Percentiles rank a stretch among this genome's conserved stretches.
These are phyloP conservation scores for Drosophila simulans DNA, from an alignment of 1,140 invertebrate species.

Conservation along the genomic window DNA sequence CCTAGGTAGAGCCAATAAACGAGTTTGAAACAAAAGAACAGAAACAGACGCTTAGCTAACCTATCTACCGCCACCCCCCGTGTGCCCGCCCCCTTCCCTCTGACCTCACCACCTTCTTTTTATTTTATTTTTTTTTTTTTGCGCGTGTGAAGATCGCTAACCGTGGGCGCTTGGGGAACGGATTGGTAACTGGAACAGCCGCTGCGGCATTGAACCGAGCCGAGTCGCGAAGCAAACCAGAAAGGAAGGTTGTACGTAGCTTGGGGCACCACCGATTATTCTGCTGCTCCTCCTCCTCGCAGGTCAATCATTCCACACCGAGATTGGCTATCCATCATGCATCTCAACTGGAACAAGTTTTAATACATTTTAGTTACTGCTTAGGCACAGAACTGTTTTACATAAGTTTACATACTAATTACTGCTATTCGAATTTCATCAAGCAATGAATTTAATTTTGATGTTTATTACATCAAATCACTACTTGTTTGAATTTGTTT, in stretches of 20 bases:
- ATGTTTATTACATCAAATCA: too few species aligned
- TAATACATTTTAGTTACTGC: neutral
- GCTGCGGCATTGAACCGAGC: constrained; percentile 40
- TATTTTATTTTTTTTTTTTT: neutral
- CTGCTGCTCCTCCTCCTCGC: neutral
- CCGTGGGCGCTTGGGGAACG: constrained; percentile 49
- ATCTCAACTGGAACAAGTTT: neutral
- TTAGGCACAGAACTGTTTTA: too few species aligned
- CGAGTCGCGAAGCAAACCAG: constrained; percentile 29
- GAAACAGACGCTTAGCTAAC: constrained; percentile 73
- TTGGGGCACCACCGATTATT: constrained; percentile 6
- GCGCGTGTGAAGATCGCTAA: constrained; percentile 72
- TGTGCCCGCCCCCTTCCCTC: neutral
- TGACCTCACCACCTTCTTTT: constrained; percentile 15
- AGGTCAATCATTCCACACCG: constrained; percentile 18
- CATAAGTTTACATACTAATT: too few species aligned
- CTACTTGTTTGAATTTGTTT: too few species aligned
- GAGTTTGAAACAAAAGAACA: constrained; percentile 81
- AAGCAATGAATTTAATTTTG: too few species aligned
- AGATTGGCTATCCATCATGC: neutral
- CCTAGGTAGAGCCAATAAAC: constrained; percentile 71
- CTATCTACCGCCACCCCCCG: constrained; percentile 24
- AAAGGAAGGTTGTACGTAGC: constrained; percentile 9
- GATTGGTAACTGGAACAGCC: constrained; percentile 63
- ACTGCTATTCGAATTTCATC: too few species aligned